phyloP scores from a whole-genome alignment of 2,113 vertebrate species.

The Chunga burmeisteri region DNA sequence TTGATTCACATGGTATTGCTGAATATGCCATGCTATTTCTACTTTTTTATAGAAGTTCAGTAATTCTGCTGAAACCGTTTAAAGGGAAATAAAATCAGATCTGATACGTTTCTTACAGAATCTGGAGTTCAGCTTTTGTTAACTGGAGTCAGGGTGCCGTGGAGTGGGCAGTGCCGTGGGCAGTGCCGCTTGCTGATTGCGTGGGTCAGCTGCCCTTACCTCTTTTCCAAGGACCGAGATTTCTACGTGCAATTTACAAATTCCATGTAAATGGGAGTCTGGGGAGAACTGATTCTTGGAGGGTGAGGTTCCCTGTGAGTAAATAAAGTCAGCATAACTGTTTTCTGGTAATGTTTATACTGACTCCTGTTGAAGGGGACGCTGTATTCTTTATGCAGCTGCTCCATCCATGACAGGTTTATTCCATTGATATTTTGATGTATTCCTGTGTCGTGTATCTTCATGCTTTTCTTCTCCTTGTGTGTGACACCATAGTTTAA shows the following conservation, averaged over 20 bases:
- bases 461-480: background rate
- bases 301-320: background rate
- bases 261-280: background rate
- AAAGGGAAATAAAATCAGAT: background rate
- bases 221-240: background rate
- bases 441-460: background rate
- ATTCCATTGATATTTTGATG: background rate
- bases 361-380: background rate
- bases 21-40: constrained; percentile 63
- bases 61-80: constrained; percentile 35
- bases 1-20: constrained; percentile 21
- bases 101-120: constrained; percentile 18
- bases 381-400: background rate
- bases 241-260: background rate
- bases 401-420: background rate
- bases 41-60: constrained; percentile 75
- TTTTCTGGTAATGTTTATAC: background rate
- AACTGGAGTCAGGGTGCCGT: background rate
- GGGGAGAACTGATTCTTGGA: background rate
- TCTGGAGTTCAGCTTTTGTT: background rate
- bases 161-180: background rate
- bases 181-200: background rate
- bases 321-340: background rate
- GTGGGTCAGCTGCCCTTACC: background rate
- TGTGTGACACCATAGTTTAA: background rate